Conservation (phyloP, 2,888 invertebrate species). For the Ypsolopha scabrella region DNA sequence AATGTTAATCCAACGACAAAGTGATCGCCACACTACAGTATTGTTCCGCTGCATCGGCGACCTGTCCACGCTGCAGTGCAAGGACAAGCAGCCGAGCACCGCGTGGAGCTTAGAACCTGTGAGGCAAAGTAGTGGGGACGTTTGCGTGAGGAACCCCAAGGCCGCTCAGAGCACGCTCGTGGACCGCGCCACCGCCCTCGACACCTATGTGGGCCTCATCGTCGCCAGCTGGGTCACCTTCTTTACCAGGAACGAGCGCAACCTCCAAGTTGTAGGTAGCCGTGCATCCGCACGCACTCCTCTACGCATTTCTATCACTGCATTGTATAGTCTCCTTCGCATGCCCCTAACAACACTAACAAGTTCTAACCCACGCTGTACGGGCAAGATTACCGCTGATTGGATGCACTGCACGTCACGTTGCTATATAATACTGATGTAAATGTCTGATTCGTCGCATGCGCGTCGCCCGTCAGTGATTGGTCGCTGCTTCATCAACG, state of each 20-base stretch:
- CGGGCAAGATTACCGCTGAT: neutral
- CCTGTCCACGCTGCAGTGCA: conserved; percentile 49
- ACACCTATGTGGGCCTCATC: conserved; percentile 59
- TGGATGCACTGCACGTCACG: neutral
- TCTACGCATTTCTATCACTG: neutral
- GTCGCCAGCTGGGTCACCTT: conserved; percentile 55
- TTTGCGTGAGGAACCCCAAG: conserved; percentile 41
- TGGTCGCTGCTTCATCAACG: conserved; percentile 48
- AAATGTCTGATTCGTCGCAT: neutral
- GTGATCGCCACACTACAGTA: conserved; percentile 43
- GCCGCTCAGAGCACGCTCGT: conserved; percentile 42
- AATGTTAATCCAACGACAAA: conserved; percentile 15
- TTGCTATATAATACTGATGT: neutral
- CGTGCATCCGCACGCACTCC: conserved; percentile 9
- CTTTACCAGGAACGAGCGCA: conserved; percentile 48
- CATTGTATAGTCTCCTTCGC: neutral
- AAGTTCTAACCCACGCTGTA: neutral
- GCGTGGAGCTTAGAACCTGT: conserved; percentile 10
- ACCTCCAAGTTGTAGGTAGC: conserved; percentile 57
- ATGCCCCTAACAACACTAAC: conserved; percentile 1
- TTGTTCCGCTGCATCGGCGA: conserved; percentile 64
- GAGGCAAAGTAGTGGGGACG: conserved; percentile 23
- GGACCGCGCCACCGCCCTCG: conserved; percentile 51
- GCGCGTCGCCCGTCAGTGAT: conserved; percentile 31
- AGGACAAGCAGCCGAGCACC: conserved; percentile 44